Evolutionary conservation across 35 echinoderm and acorn worm species (phyloP), one percentile per base, ranked within the genome.

Genomic region (Holothuria glaberrima): DNA sequence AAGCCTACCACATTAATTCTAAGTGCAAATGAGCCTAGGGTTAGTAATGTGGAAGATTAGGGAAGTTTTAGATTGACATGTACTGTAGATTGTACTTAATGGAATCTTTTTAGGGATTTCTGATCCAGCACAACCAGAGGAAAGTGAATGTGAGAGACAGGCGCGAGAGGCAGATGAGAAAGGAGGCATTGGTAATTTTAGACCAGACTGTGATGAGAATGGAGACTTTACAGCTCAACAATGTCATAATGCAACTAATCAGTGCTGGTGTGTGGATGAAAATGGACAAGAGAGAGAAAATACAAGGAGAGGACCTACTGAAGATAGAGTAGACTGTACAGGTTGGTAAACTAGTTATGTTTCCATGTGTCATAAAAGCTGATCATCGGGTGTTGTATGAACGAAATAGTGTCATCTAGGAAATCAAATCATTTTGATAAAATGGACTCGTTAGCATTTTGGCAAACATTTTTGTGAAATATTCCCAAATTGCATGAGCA

Each of bases 191-290:
- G 77, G 77, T 52, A 7, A 25, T 4, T 26, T 30, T 6, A 86
- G 12, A 20, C 82, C 82, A 56, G 22, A 21, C 59, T 95, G 94
- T 48, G 88, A 91, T 27, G 60, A 89, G 33, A 87, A 92, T 57
- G 94, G 94, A 21, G 32, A 27, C n/a, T 95, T 86, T 86, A 57
- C 80, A 60, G 21, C 84, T 29, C 25, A 90, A 56, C 96, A 94
- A 61, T 98, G 96, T 75, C 93, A 90, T 48, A 36, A 70, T 22
- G 70, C 83, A 21, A 89, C 89, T 18, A 92, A 87, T 0, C 48
- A 92, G 46, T 98, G 96, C 59, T 98, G 93, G 93, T 98, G 96
- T 91, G 90, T 94, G 19, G 88, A 94, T 52, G 66, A 87, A 69
- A 17, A 72, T 35, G 96, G 92, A 14, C 32, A 67, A 29, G 90